Evolutionary conservation across 1,140 invertebrate genomes (phyloP), one percentile per base, ranked within the genome.

Genomic region (Ditylenchus dipsaci): DNA sequence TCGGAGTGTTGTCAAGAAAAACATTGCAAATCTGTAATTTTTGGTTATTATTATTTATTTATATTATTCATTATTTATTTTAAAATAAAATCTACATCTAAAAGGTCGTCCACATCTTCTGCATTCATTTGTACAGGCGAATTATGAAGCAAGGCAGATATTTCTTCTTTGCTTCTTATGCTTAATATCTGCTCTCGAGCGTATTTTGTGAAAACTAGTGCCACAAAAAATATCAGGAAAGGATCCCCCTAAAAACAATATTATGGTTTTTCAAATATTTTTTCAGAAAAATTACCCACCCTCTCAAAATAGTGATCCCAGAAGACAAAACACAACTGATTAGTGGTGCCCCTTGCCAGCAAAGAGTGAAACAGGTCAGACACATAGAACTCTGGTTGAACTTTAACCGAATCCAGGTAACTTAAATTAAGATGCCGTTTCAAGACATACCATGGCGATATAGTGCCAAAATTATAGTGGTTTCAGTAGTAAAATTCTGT

Each of bases 261-360:
- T 47, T 45, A 23, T n/a, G n/a, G n/a, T n/a, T n/a, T n/a, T 21
- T 71, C n/a, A 74, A 33, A 30, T 17, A 23, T 1, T 42, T 29
- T 27, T n/a, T 19, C 5, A 5, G 5, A 53, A 3, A 8, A 53
- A 53, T 0, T 19, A 43, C 65, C 11, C 8, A 84, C 83, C 83
- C 92, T 90, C 86, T 96, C 93, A 80, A 98, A 94, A 83, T 97
- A 97, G 38, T 93, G 87, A 86, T 97, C 95, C 95, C 95, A 98
- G 89, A 98, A 91, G 71, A 88, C 88, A 65, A 90, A 88, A 62
- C 91, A 90, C 9, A 94, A 90, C 74, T 90, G 88, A 60, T 95
- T 86, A 76, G 88, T 90, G 84, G 93, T 95, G 27, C 89, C 89
- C 23, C 89, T 88, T 27, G 92, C 89, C 86, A 98, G 95, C 23